phyloP scores from a whole-genome alignment of 2,888 invertebrate species.

The Hecatera dysodea region DNA sequence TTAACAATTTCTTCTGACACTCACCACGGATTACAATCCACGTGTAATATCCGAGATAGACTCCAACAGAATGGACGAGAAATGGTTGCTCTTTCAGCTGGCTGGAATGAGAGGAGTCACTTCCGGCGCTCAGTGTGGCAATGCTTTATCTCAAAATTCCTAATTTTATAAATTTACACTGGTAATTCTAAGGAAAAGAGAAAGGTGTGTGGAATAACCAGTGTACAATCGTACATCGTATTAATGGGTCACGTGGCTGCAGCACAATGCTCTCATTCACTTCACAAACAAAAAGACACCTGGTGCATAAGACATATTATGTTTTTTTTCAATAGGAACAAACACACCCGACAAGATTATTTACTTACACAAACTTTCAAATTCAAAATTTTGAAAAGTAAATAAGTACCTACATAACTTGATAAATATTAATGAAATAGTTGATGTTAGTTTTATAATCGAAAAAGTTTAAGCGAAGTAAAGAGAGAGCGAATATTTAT shows the following conservation, averaged over 20 bases:
- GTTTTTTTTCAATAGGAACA: background rate
- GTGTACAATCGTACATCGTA: background rate
- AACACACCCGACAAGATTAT: background rate
- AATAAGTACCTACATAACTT: too few species aligned
- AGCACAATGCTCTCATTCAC: background rate
- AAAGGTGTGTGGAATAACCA: background rate
- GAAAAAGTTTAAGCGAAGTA: too few species aligned
- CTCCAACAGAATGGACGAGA: constrained; percentile 93
- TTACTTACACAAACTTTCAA: too few species aligned
- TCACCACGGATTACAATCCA: constrained; percentile 90
- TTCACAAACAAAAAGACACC: background rate
- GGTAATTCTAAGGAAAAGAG: constrained; percentile 14
- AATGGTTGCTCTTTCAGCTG: constrained; percentile 87
- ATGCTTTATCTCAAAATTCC: constrained; percentile 44
- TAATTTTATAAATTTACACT: constrained; percentile 34
- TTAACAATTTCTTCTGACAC: constrained; percentile 84
- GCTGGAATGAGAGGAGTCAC: constrained; percentile 83
- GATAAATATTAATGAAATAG: too few species aligned
- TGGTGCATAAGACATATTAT: too few species aligned
- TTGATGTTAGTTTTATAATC: too few species aligned
- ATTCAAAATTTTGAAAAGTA: too few species aligned
- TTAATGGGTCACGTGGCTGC: background rate
- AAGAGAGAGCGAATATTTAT: too few species aligned
- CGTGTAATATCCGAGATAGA: constrained; percentile 92
- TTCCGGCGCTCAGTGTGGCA: constrained; percentile 82